Evolutionary conservation across 2,888 invertebrate genomes (phyloP).

Genomic region (Temnothorax ravouxi): DNA sequence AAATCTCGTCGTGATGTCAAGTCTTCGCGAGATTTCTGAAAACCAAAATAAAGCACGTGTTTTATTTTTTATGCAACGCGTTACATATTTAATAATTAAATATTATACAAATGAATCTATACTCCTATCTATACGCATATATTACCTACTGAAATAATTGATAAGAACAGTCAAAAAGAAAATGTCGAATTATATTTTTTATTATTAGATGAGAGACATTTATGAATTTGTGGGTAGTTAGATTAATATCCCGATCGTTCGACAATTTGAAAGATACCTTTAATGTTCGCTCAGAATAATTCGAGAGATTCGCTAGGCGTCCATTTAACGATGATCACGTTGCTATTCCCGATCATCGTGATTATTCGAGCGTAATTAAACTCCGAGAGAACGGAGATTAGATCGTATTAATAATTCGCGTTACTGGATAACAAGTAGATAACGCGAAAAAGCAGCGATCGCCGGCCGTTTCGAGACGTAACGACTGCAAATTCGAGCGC

Average conservation of each 20-base stretch:
- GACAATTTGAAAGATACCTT: not conserved
- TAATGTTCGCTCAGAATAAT: not conserved
- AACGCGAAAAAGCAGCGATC: slow-evolving; percentile 6
- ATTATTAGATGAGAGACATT: not conserved
- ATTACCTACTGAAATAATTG: no score
- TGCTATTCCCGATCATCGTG: not conserved
- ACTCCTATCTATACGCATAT: no score
- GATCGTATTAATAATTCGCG: slow-evolving; percentile 14
- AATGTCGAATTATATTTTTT: not conserved
- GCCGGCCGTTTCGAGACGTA: not conserved
- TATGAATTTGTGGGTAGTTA: not conserved
- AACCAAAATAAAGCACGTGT: no score
- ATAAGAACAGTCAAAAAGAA: not conserved
- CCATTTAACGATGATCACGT: not conserved
- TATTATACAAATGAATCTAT: no score
- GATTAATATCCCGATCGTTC: not conserved
- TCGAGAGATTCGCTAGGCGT: not conserved
- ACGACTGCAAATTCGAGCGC: slow-evolving; percentile 5
- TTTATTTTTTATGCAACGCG: no score
- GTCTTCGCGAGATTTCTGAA: no score
- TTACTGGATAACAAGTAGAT: not conserved
- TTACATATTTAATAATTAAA: no score
- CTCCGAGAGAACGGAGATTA: not conserved
- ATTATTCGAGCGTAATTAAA: slow-evolving; percentile 2
- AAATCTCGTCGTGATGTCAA: no score